Conservation (phyloP, 2,113 vertebrate species). For the Odocoileus virginianus region DNA sequence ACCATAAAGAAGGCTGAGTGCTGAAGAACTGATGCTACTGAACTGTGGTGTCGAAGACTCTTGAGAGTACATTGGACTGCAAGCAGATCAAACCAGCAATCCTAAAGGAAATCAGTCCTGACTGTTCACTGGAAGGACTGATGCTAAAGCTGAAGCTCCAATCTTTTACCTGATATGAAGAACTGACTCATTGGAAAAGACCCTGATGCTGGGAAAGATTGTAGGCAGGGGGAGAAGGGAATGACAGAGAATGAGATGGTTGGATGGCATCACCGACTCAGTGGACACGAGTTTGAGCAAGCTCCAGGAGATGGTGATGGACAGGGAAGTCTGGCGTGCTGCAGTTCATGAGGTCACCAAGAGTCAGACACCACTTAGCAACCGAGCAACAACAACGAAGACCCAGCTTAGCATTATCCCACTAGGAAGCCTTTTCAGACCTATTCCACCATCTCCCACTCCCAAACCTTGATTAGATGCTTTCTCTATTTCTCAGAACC, state of each 20-base stretch:
- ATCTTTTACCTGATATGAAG: background rate
- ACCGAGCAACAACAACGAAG: background rate
- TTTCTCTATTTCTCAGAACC: background rate
- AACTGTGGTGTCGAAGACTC: background rate
- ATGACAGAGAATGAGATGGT: background rate
- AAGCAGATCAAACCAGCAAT: background rate
- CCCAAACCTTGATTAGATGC: background rate
- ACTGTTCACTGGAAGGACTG: background rate
- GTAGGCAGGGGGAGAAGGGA: background rate
- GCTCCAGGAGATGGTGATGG: background rate
- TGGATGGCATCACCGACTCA: background rate
- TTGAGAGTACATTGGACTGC: background rate
- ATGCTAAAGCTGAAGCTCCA: background rate
- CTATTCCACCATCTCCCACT: background rate
- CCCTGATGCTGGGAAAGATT: background rate
- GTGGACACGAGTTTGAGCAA: background rate
- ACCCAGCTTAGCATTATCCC: background rate
- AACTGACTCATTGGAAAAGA: background rate
- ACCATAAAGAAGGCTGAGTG: no score
- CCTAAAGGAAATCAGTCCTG: background rate
- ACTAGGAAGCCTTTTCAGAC: background rate
- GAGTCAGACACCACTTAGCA: background rate
- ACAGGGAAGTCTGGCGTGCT: accelerated
- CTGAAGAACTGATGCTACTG: background rate
- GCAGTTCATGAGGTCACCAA: background rate